A percentile compares a stretch with the other conserved stretches of the same genome.
These are phyloP conservation scores for Aphaenogaster floridana DNA, from an alignment of 1,140 invertebrate genomes.

Conservation along the genomic window DNA sequence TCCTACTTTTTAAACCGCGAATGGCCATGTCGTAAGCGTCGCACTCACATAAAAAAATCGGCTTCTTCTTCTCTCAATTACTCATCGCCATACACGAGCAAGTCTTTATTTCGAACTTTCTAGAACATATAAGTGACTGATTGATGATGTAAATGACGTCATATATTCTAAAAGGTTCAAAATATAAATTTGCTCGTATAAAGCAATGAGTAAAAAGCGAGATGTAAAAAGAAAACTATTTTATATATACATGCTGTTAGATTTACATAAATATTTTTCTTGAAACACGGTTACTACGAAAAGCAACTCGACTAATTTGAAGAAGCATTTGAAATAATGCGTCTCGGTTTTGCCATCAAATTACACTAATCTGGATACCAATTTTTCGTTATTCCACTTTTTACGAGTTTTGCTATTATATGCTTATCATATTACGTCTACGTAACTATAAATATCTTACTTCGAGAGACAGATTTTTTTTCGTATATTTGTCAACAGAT, in stretches of 20 bases:
- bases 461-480: constrained; percentile 21
- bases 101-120: background rate
- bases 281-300: background rate
- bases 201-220: background rate
- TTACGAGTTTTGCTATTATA: background rate
- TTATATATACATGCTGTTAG: background rate
- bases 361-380: background rate
- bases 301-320: background rate
- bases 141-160: background rate
- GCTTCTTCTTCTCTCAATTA: constrained; percentile 2
- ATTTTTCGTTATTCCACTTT: background rate
- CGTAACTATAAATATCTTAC: constrained; percentile 21
- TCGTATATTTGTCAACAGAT: constrained; percentile 41
- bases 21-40: background rate
- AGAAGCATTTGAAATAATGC: background rate
- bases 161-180: background rate
- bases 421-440: background rate
- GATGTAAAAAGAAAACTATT: background rate
- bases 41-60: background rate
- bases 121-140: background rate
- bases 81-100: background rate
- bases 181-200: background rate
- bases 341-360: background rate
- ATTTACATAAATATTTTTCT: background rate
- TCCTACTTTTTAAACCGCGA: background rate